These are phyloP conservation scores for Colaptes auratus DNA, from an alignment of 2,113 vertebrate genomes.

Conservation along the genomic window DNA sequence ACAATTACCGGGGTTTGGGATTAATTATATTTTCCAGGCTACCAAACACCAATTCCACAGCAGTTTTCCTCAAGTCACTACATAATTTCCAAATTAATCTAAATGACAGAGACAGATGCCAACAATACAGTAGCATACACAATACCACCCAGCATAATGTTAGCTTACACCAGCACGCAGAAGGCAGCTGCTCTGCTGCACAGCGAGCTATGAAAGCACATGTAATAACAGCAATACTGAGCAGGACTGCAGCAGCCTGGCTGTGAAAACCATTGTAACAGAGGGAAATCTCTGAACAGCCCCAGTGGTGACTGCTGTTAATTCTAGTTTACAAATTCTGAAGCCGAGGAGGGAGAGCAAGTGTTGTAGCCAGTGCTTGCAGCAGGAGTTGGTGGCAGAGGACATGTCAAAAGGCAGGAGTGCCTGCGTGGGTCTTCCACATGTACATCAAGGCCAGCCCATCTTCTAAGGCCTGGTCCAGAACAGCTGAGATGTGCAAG, in stretches of 20 bases:
- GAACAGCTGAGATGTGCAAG: not conserved
- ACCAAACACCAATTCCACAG: not conserved
- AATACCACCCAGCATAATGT: constrained; percentile 17
- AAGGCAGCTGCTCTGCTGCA: constrained; percentile 45
- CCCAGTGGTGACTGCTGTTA: not conserved
- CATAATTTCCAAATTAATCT: constrained; percentile 56
- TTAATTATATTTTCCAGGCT: not conserved
- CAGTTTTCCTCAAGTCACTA: constrained; percentile 20
- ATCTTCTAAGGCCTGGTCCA: not conserved
- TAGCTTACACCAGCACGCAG: not conserved
- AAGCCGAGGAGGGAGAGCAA: not conserved
- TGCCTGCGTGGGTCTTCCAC: not conserved
- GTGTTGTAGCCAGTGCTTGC: accelerated
- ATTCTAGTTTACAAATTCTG: not conserved
- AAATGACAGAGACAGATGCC: constrained; percentile 17
- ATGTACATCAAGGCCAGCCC: not conserved
- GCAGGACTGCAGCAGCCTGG: not conserved
- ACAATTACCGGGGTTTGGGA: not conserved
- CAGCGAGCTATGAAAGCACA: constrained; percentile 4
- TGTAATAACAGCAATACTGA: constrained; percentile 38
- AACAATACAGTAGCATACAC: not conserved
- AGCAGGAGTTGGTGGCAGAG: not conserved
- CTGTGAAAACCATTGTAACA: not conserved
- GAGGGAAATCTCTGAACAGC: constrained; percentile 1
- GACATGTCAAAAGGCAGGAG: not conserved